Percentiles rank a stretch among this genome's conserved stretches.
Conservation (phyloP, 2,797 vertebrate genomes). For the Sebastes nivosus region DNA sequence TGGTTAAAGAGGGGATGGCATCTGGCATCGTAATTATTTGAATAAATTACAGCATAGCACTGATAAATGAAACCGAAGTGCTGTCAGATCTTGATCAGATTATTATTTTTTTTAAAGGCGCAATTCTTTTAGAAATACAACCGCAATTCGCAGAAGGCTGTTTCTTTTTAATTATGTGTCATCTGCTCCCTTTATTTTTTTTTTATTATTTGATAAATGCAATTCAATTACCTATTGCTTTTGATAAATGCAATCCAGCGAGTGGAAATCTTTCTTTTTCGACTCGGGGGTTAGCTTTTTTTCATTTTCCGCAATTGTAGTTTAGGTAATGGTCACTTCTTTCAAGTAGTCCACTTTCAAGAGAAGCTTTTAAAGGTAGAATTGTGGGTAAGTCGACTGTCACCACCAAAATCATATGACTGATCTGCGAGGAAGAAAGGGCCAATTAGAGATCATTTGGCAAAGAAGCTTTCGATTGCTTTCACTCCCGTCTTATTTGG, state of each 20-base stretch:
- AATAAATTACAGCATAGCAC: constrained; percentile 59
- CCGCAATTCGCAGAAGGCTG: constrained; percentile 17
- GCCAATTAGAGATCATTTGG: constrained; percentile 98
- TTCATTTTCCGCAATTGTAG: constrained; percentile 81
- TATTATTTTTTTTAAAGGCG: constrained; percentile 16
- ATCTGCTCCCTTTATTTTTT: constrained; percentile 49
- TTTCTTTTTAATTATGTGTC: constrained; percentile 50
- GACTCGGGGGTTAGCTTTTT: not conserved
- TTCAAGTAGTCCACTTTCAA: constrained; percentile 79
- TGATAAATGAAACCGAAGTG: constrained; percentile 64
- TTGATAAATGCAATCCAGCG: constrained; percentile 70
- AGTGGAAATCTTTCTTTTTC: constrained; percentile 51
- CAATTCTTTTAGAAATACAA: constrained; percentile 21
- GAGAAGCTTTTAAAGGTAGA: constrained; percentile 88
- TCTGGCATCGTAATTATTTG: constrained; percentile 70
- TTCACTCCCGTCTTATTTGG: constrained; percentile 88
- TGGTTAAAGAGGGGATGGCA: constrained; percentile 78
- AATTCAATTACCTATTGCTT: constrained; percentile 71
- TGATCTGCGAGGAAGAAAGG: constrained; percentile 92
- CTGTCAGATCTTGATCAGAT: constrained; percentile 64
- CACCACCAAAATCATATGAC: constrained; percentile 82
- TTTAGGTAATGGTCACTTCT: constrained; percentile 86
- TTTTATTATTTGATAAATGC: constrained; percentile 60
- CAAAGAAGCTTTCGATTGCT: constrained; percentile 93
- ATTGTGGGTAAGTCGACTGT: constrained; percentile 83